These are phyloP conservation scores for Rhinoderma darwinii DNA, from an alignment of 2,113 vertebrate species.

Conservation along the genomic window DNA sequence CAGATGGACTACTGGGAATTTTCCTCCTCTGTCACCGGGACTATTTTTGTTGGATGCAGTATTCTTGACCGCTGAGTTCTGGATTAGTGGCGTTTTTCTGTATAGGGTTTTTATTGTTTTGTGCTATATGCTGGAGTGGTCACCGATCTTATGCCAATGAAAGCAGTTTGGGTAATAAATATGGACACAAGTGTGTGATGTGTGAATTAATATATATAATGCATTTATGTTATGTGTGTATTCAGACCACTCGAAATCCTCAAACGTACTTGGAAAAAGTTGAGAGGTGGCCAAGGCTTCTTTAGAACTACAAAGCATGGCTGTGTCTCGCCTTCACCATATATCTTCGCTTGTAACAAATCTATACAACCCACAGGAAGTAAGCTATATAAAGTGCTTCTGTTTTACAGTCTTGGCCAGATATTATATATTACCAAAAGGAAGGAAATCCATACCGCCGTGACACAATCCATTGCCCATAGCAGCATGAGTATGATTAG, in stretches of 20 bases:
- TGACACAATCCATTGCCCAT: conserved; percentile 57
- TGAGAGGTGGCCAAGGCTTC: conserved; percentile 19
- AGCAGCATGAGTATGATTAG: conserved; percentile 54
- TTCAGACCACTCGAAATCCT: conserved; percentile 6
- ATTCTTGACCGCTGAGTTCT: neutral
- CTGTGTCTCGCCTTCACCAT: conserved; percentile 52
- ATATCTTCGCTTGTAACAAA: conserved; percentile 47
- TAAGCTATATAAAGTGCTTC: conserved; percentile 57
- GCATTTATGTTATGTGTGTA: neutral
- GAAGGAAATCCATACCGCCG: conserved; percentile 55
- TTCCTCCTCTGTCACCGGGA: neutral
- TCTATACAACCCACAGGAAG: conserved; percentile 45
- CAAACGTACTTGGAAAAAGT: conserved; percentile 39
- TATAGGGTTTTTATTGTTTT: conserved; percentile 11
- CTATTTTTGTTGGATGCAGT: neutral
- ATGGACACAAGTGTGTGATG: conserved; percentile 2
- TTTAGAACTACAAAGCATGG: conserved; percentile 48
- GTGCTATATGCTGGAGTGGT: neutral
- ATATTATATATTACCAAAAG: conserved; percentile 53
- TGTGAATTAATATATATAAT: conserved; percentile 14
- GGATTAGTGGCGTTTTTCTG: neutral
- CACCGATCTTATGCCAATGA: neutral
- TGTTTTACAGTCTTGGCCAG: conserved; percentile 53
- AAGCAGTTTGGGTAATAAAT: conserved; percentile 21
- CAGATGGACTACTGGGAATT: neutral